Evolutionary conservation across 2,113 vertebrate genomes (phyloP).

Genomic region (Nerophis lumbriciformis): DNA sequence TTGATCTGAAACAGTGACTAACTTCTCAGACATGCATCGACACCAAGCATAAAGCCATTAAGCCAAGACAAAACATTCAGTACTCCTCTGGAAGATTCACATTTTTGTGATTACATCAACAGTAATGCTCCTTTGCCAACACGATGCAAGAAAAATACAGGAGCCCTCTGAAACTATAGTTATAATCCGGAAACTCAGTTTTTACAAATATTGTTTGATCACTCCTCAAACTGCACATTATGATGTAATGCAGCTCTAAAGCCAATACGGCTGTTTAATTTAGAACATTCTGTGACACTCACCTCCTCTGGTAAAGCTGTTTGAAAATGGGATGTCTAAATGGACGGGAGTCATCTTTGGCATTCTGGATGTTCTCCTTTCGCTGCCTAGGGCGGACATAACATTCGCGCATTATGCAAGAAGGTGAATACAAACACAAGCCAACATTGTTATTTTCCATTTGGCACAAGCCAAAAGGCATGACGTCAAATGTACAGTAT

Average conservation of each 20-base stretch:
- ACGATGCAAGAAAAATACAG: not conserved
- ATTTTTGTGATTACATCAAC: constrained; percentile 4
- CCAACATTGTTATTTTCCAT: not conserved
- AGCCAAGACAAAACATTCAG: constrained; percentile 15
- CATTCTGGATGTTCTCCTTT: constrained; percentile 86
- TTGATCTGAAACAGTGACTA: constrained; percentile 21
- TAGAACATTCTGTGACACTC: constrained; percentile 59
- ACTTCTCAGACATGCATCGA: constrained; percentile 7
- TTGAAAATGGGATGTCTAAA: constrained; percentile 91
- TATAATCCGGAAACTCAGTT: not conserved
- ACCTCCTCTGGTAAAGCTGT: constrained; percentile 96
- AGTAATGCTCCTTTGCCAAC: not conserved
- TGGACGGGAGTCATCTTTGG: constrained; percentile 93
- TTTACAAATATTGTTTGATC: not conserved
- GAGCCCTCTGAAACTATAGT: too few relatives aligned
- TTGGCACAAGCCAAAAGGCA: constrained; percentile 14
- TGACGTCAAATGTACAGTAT: constrained; percentile 27
- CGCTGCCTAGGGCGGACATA: constrained; percentile 80
- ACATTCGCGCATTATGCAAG: constrained; percentile 37
- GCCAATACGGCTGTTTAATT: not conserved
- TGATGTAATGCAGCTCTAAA: not conserved
- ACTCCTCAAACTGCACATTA: not conserved
- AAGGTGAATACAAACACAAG: not conserved
- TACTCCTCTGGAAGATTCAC: not conserved
- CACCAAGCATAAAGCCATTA: constrained; percentile 8